phyloP scores from a whole-genome alignment of 2,888 invertebrate species.

The Anagyrus pseudococci region DNA sequence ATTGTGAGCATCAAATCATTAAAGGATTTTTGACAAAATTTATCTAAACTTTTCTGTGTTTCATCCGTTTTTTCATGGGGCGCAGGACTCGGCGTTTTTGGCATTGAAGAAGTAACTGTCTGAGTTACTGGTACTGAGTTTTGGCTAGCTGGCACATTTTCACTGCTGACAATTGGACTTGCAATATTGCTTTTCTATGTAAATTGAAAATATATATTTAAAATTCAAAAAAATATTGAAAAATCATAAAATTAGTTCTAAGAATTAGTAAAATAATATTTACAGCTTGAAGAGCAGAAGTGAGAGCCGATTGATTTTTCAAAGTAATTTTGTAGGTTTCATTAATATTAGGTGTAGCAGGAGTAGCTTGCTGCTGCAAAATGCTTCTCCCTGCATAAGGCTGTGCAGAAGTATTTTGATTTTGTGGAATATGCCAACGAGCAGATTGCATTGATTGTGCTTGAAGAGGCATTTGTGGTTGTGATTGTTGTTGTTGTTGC shows the following conservation, averaged over 20 bases:
- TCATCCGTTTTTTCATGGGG: constrained; percentile 62
- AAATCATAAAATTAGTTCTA: background rate
- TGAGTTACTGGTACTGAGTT: constrained; percentile 41
- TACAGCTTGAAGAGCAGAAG: constrained; percentile 29
- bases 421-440: constrained; percentile 82
- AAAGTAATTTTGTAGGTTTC: constrained; percentile 76
- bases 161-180: constrained; percentile 30
- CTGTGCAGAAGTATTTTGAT: constrained; percentile 49
- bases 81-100: constrained; percentile 83
- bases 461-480: constrained; percentile 45
- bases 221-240: background rate
- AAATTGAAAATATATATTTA: constrained; percentile 4
- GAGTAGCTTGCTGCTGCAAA: constrained; percentile 35
- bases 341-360: constrained; percentile 53
- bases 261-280: background rate
- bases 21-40: constrained; percentile 83
- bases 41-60: constrained; percentile 75
- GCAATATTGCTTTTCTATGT: constrained; percentile 42
- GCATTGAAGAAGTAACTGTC: constrained; percentile 79
- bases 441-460: constrained; percentile 57
- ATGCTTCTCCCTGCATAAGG: constrained; percentile 6
- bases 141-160: constrained; percentile 29
- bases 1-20: constrained; percentile 88
- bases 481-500: constrained; percentile 49
- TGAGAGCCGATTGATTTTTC: constrained; percentile 57